Evolutionary conservation across 2,888 invertebrate genomes (phyloP), one percentile per base, ranked within the genome.

Genomic region (Acheta domesticus): DNA sequence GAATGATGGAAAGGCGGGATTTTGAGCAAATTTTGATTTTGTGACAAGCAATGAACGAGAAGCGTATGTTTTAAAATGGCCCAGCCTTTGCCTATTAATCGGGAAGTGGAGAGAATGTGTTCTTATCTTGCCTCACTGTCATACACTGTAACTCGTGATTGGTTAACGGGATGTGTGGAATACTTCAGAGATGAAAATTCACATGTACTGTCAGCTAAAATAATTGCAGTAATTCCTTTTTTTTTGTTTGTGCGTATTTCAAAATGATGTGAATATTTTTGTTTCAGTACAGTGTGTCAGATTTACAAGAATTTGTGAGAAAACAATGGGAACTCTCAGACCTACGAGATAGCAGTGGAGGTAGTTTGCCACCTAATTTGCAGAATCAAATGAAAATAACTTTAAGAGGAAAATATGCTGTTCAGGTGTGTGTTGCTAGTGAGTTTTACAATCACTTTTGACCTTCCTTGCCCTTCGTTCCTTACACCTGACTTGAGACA

Each of bases 291-390:
- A 87, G 86, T 36, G 85, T 88, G 80, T 84, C 86, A n/a, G 88
- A 90, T 48, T 87, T 92, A 79, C 87, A 90, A 83, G 86, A 86
- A 78, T 89, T 90, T 84, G 92, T 91, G 0, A 90, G 88, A 83
- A 89, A 91, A 80, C 93, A 93, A 84, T 93, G 93, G 93, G 85
- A 91, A 76, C 85, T 92, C 8, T 88, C 91, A 83, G 91, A 93
- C 85, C 85, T 93, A 77, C 88, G 90, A 79, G 91, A 92, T 20
- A 90, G 93, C 77, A 90, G 91, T 82, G 89, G 90, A 0, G 90
- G 91, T 0, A 90, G 89, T 77, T 85, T 93, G 75, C 93, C 93
- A 0, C 85, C 84, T 3, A 89, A 90, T 84, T 85, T 93, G 48
- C 86, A 85, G 1, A 84, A 85, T 19, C 86, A 89, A 81, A 86